Evolutionary conservation across 2,888 invertebrate genomes (phyloP).

Genomic region (Tortricodes alternella): DNA sequence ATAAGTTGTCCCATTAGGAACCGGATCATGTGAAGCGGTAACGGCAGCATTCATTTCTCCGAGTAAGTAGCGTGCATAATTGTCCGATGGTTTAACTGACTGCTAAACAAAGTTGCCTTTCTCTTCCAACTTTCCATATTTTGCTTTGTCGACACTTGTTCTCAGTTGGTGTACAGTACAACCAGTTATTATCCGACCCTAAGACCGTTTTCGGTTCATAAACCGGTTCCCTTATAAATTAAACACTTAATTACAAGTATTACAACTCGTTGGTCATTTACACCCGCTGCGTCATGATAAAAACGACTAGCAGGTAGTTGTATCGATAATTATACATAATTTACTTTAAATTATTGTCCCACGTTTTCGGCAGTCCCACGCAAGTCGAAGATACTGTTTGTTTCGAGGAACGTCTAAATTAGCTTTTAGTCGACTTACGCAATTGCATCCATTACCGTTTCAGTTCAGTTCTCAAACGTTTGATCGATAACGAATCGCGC

Average conservation of each 20-base stretch:
- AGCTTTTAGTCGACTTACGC: constrained; percentile 12
- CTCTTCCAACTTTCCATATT: constrained; percentile 28
- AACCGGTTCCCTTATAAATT: constrained; percentile 61
- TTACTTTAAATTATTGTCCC: constrained; percentile 46
- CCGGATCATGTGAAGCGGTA: constrained; percentile 17
- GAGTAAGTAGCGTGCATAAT: constrained; percentile 22
- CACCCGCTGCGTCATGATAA: constrained; percentile 49
- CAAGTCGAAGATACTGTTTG: not conserved
- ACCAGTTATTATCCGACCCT: constrained; percentile 31
- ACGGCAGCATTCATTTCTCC: constrained; percentile 7
- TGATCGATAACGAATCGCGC: constrained; percentile 35
- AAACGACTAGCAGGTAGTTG: constrained; percentile 51
- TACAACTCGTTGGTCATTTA: constrained; percentile 50
- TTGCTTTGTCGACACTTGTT: constrained; percentile 25
- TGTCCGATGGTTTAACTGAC: constrained; percentile 11
- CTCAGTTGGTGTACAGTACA: constrained; percentile 22
- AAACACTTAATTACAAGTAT: constrained; percentile 61
- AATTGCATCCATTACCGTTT: constrained; percentile 33
- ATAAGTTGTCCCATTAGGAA: constrained; percentile 15
- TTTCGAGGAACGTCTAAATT: constrained; percentile 1
- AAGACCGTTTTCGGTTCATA: constrained; percentile 39
- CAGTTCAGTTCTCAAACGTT: constrained; percentile 26
- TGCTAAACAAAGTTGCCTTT: constrained; percentile 28
- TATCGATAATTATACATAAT: constrained; percentile 55
- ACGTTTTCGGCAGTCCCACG: constrained; percentile 6